phyloP scores from a whole-genome alignment of 1,140 invertebrate genomes.

The Papilio helenus region DNA sequence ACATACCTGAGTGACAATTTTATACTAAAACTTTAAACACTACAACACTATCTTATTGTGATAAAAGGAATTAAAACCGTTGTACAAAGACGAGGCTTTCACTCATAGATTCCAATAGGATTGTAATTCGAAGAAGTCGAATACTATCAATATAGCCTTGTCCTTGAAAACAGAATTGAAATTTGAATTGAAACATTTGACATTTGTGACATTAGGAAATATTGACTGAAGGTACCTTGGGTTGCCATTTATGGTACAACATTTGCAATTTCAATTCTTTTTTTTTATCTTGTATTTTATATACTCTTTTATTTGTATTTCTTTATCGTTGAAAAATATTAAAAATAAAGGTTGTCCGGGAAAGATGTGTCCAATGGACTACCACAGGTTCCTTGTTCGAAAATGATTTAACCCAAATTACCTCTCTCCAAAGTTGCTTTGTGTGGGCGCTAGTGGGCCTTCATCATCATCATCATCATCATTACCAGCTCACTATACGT shows the following conservation, averaged over 20 bases:
- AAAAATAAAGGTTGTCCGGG: no score
- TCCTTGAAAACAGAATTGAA: conserved; percentile 8
- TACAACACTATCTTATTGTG: not conserved
- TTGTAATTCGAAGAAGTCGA: not conserved
- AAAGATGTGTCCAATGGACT: no score
- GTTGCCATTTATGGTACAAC: not conserved
- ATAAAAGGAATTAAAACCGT: not conserved
- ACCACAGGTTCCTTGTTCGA: no score
- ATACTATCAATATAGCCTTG: conserved; percentile 11
- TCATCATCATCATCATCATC: no score
- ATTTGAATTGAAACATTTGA: not conserved
- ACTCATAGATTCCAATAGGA: conserved; percentile 16
- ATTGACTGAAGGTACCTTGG: not conserved
- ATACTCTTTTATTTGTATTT: no score
- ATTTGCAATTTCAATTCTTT: not conserved
- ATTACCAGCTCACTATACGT: no score
- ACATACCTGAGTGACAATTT: conserved; percentile 1
- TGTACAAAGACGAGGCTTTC: not conserved
- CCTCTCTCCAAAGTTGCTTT: no score
- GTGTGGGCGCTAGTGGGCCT: no score
- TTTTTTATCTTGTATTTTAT: not conserved
- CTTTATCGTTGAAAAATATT: no score
- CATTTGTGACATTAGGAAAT: not conserved
- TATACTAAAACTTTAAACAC: not conserved
- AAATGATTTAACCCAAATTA: no score